These are phyloP conservation scores for Potorous gilbertii DNA, from an alignment of 2,797 vertebrate species.

Conservation along the genomic window DNA sequence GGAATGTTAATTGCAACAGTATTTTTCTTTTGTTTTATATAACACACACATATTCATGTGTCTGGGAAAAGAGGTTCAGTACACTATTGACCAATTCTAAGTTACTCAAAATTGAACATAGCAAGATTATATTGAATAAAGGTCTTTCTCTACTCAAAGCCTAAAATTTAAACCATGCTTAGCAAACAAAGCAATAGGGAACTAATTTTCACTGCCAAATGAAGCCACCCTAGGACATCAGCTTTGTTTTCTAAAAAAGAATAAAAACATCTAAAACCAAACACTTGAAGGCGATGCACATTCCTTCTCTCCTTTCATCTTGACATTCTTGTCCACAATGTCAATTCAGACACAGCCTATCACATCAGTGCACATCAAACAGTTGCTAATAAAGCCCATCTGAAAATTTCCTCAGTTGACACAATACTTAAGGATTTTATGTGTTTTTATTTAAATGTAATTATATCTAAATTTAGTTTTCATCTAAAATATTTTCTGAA, in stretches of 20 bases:
- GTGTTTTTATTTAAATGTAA: not conserved
- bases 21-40: conserved; percentile 1
- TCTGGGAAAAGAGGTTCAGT: not conserved
- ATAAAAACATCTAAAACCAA: conserved; percentile 7
- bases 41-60: not conserved
- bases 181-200: not conserved
- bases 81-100: not conserved
- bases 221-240: not conserved
- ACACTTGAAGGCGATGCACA: conserved; percentile 11
- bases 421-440: not conserved
- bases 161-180: conserved; percentile 2
- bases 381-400: conserved; percentile 31
- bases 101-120: not conserved
- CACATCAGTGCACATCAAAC: conserved; percentile 20
- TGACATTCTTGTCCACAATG: conserved; percentile 20
- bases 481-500: not conserved
- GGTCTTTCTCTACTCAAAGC: not conserved
- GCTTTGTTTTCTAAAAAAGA: conserved; percentile 21
- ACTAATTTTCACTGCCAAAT: not conserved
- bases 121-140: not conserved
- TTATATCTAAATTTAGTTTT: not conserved
- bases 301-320: conserved; percentile 1
- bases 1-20: not conserved
- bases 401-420: conserved; percentile 18
- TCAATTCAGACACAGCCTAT: conserved; percentile 1